phyloP scores from a whole-genome alignment of 92 coral and sea anemone genomes.

The Galaxea fascicularis region DNA sequence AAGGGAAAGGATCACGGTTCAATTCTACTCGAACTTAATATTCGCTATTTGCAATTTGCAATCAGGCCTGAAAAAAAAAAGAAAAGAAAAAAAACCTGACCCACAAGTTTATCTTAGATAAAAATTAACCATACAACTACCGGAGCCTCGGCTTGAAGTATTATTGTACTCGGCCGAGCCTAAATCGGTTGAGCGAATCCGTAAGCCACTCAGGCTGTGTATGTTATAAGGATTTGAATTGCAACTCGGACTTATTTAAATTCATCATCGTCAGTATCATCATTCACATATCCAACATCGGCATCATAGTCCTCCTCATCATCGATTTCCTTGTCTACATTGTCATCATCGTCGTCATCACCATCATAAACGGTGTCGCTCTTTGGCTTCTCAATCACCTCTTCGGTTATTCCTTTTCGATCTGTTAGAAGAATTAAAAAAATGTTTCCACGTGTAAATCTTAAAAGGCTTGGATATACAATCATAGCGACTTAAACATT shows the following conservation, averaged over 20 bases:
- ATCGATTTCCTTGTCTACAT: neutral
- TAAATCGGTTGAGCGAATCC: no score
- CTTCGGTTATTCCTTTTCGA: neutral
- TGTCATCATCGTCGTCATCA: constrained; percentile 1
- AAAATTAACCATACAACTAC: no score
- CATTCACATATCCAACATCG: constrained; percentile 19
- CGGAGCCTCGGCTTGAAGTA: no score
- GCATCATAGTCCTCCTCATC: neutral
- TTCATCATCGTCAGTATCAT: constrained; percentile 31
- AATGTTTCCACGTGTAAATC: neutral
- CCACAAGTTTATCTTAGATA: no score
- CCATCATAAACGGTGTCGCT: neutral
- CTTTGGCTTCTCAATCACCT: neutral
- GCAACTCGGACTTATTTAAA: neutral
- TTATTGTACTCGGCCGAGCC: no score
- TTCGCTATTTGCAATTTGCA: no score
- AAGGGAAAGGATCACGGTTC: no score
- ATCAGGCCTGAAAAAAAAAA: no score
- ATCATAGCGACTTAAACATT: neutral
- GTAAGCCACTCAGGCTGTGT: no score
- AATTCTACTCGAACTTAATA: no score
- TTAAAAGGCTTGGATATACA: neutral
- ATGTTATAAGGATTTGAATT: no score
- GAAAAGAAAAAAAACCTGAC: no score
- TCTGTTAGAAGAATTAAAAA: neutral